These are phyloP conservation scores for Diglossa cyanea DNA, from an alignment of 2,797 vertebrate species.

Conservation along the genomic window DNA sequence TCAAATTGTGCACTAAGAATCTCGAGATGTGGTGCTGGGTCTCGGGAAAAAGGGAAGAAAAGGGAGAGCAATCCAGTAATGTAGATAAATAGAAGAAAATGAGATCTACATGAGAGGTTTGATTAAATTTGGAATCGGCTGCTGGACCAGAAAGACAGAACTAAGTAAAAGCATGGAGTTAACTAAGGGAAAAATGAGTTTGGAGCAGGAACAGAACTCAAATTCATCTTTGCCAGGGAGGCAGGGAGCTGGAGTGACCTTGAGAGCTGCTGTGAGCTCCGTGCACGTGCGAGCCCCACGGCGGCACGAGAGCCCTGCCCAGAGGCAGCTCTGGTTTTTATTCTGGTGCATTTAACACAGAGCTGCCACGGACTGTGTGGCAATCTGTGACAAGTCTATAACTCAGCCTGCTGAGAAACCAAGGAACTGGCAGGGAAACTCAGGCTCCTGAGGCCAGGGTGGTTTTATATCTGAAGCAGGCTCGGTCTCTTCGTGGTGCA, in stretches of 20 bases:
- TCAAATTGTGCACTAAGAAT: not conserved
- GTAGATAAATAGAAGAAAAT: constrained; percentile 14
- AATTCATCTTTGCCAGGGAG: constrained; percentile 31
- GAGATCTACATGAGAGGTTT: constrained; percentile 13
- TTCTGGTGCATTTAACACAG: not conserved
- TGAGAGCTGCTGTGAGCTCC: not conserved
- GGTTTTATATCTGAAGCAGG: not conserved
- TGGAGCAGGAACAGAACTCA: constrained; percentile 10
- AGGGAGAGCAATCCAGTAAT: not conserved
- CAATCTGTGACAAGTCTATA: rapidly evolving
- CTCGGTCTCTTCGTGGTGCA: rapidly evolving
- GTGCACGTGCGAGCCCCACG: rapidly evolving
- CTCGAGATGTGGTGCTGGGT: not conserved
- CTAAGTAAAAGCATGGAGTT: constrained; percentile 56
- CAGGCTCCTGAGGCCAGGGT: rapidly evolving
- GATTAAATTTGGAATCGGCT: constrained; percentile 28
- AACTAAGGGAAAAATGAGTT: constrained; percentile 60
- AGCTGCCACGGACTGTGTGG: not conserved
- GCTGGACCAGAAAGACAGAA: constrained; percentile 37
- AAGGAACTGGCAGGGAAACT: rapidly evolving
- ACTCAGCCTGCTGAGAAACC: not conserved
- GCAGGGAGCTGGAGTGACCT: constrained; percentile 19
- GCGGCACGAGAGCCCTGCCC: rapidly evolving
- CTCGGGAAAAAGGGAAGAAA: not conserved
- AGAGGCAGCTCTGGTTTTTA: not conserved